Evolutionary conservation across 2,888 invertebrate species (phyloP).

Genomic region (Uropetala carovei): DNA sequence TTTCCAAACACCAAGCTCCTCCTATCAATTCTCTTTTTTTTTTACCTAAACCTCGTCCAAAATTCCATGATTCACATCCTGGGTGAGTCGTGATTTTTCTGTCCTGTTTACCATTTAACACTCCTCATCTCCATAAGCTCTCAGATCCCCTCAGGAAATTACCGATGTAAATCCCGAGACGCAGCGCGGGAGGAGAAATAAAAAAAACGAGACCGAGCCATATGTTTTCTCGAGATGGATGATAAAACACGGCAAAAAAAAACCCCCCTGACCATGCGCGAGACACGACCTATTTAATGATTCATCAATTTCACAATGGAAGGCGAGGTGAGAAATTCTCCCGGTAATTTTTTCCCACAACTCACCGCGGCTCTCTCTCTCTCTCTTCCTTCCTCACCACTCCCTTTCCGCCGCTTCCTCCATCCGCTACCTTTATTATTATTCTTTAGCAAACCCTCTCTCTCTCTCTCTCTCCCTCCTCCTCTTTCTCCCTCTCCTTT

Average conservation of each 20-base stretch:
- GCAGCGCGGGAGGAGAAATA: too few species aligned
- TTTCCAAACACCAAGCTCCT: too few species aligned
- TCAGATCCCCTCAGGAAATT: too few species aligned
- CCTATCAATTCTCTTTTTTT: too few species aligned
- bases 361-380: too few species aligned
- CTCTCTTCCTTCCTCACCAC: too few species aligned
- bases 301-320: slow-evolving; percentile 31
- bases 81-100: too few species aligned
- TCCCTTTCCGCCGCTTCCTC: too few species aligned
- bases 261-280: neutral
- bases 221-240: neutral
- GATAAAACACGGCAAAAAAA: neutral
- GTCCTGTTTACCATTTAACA: too few species aligned
- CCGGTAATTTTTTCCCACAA: neutral
- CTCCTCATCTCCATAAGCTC: too few species aligned
- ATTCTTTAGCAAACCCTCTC: neutral
- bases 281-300: slow-evolving; percentile 34
- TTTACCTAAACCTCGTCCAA: too few species aligned
- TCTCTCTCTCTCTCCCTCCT: neutral
- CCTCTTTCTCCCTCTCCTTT: neutral
- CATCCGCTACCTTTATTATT: neutral
- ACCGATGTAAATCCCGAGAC: neutral
- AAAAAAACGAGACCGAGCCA: neutral
- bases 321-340: neutral
- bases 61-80: too few species aligned